Evolutionary conservation across 2,797 vertebrate species (phyloP).

Genomic region (Aphelocoma californica): DNA sequence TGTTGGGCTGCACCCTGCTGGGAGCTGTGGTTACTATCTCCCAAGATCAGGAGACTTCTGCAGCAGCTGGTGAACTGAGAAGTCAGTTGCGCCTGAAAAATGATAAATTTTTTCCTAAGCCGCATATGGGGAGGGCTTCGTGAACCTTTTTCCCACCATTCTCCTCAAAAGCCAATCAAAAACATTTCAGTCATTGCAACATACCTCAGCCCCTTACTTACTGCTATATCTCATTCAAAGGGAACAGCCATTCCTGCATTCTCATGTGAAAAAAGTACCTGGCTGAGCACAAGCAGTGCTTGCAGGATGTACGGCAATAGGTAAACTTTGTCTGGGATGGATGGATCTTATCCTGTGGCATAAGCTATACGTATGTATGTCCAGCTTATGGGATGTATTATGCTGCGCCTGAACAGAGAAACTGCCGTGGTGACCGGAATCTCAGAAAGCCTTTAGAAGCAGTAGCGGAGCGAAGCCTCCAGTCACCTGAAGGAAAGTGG

Average conservation of each 20-base stretch:
- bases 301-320: not conserved
- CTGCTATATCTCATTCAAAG: not conserved
- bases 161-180: not conserved
- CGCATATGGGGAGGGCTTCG: not conserved
- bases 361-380: accelerated
- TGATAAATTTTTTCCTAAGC: not conserved
- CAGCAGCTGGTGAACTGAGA: not conserved
- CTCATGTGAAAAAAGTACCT: accelerated
- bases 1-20: not conserved
- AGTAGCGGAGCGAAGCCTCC: not conserved
- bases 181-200: not conserved
- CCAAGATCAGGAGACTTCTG: not conserved
- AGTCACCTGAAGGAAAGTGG: not conserved
- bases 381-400: too few species aligned
- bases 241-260: not conserved
- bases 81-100: not conserved
- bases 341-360: not conserved
- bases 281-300: not conserved
- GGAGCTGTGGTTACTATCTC: not conserved
- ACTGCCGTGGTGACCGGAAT: not conserved
- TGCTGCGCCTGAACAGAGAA: not conserved
- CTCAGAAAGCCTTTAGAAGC: not conserved
- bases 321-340: not conserved
- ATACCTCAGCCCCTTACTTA: not conserved
- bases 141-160: not conserved